Conservation (phyloP, 2,113 vertebrate species). For the Micronycteris hirsuta region DNA sequence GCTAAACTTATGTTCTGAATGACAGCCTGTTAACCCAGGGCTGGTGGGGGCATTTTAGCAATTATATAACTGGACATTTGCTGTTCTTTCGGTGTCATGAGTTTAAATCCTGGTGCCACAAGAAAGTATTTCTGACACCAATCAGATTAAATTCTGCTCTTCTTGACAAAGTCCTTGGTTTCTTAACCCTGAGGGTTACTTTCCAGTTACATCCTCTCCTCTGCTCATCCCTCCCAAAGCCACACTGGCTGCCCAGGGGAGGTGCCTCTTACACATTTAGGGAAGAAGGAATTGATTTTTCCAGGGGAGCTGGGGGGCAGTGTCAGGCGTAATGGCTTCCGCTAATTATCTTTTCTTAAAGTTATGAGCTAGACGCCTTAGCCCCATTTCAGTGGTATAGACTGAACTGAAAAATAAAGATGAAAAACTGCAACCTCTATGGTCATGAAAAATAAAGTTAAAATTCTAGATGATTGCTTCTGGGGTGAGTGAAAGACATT, state of each 20-base stretch:
- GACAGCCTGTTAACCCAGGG: constrained; percentile 51
- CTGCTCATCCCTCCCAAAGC: not conserved
- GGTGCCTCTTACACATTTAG: not conserved
- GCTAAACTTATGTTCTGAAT: not conserved
- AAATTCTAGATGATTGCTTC: not conserved
- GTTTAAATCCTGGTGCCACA: constrained; percentile 39
- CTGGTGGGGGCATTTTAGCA: not conserved
- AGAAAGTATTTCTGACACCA: constrained; percentile 46
- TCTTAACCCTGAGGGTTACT: not conserved
- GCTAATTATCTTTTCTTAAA: not conserved
- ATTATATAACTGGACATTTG: not conserved
- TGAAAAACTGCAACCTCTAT: not conserved
- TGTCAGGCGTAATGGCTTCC: not conserved
- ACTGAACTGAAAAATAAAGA: not conserved
- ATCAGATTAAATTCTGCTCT: constrained; percentile 25
- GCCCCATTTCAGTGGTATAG: not conserved
- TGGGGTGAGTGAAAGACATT: not conserved
- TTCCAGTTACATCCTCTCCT: not conserved
- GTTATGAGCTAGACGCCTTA: not conserved
- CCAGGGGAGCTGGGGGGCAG: not conserved
- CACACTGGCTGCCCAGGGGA: not conserved
- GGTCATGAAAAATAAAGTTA: not conserved
- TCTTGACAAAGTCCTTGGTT: constrained; percentile 61
- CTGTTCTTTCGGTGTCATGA: not conserved
- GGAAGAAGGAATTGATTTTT: not conserved